Evolutionary conservation across 2,888 invertebrate genomes (phyloP).

Genomic region (Trachelus stipa): DNA sequence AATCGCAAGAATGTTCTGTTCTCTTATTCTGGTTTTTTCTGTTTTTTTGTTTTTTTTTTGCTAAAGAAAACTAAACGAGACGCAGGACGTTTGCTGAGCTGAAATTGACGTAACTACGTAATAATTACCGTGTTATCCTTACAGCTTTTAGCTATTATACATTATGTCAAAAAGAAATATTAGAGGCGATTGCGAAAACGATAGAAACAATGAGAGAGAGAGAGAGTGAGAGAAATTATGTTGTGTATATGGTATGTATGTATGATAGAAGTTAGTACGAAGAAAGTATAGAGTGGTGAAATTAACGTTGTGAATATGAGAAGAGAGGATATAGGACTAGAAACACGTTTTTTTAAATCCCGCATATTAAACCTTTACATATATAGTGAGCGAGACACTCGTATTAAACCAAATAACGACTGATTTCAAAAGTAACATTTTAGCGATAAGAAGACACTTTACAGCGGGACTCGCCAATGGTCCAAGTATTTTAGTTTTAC

Average conservation of each 20-base stretch:
- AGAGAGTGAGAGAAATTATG: background rate
- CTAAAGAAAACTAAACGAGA: conserved; percentile 21
- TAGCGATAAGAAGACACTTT: conserved; percentile 24
- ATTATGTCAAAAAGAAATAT: background rate
- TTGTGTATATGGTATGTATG: background rate
- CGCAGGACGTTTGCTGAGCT: conserved; percentile 41
- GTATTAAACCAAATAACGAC: conserved; percentile 52
- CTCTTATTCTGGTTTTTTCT: conserved; percentile 10
- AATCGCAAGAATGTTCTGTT: conserved; percentile 32
- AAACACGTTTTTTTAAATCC: too few species aligned
- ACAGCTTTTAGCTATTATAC: conserved; percentile 29
- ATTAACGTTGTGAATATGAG: too few species aligned
- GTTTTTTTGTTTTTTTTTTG: too few species aligned
- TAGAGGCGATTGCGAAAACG: background rate
- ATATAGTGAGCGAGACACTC: conserved; percentile 24
- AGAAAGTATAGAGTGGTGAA: too few species aligned
- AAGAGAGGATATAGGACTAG: too few species aligned
- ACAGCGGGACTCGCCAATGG: conserved; percentile 17
- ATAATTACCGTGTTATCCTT: conserved; percentile 30
- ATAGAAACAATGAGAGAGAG: background rate
- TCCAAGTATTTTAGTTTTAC: conserved; percentile 30
- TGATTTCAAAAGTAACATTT: conserved; percentile 44
- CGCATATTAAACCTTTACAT: too few species aligned
- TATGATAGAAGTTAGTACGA: too few species aligned
- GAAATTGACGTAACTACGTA: conserved; percentile 31